Evolutionary conservation across 2,113 vertebrate genomes (phyloP).

Genomic region (Hydrolagus affinis): DNA sequence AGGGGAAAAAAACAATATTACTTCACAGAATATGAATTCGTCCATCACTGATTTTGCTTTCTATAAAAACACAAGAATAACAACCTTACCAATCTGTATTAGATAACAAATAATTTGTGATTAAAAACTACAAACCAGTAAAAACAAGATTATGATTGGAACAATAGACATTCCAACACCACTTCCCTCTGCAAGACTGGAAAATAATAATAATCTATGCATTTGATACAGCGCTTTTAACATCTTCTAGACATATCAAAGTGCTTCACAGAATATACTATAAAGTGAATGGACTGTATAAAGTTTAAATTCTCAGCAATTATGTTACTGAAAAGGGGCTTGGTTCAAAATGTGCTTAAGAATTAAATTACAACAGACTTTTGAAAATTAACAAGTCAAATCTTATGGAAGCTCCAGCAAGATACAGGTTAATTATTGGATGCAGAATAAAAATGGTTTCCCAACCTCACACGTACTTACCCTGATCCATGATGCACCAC

Average conservation of each 20-base stretch:
- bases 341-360: too few species aligned
- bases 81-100: not conserved
- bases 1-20: not conserved
- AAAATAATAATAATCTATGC: too few species aligned
- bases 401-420: not conserved
- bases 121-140: not conserved
- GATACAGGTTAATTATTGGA: not conserved
- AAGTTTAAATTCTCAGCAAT: too few species aligned
- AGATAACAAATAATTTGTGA: not conserved
- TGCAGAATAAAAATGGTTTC: not conserved
- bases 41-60: not conserved
- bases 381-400: too few species aligned
- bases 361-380: too few species aligned
- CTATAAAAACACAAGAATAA: not conserved
- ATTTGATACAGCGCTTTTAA: too few species aligned
- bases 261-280: too few species aligned
- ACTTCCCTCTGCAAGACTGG: too few species aligned
- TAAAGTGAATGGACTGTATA: too few species aligned
- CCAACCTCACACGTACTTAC: constrained; percentile 57
- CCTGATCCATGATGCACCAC: constrained; percentile 96
- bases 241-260: too few species aligned
- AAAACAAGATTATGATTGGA: not conserved
- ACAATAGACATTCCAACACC: too few species aligned
- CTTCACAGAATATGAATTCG: not conserved
- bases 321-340: too few species aligned